phyloP scores from a whole-genome alignment of 2,888 invertebrate genomes.

The Agonopterix arenella region DNA sequence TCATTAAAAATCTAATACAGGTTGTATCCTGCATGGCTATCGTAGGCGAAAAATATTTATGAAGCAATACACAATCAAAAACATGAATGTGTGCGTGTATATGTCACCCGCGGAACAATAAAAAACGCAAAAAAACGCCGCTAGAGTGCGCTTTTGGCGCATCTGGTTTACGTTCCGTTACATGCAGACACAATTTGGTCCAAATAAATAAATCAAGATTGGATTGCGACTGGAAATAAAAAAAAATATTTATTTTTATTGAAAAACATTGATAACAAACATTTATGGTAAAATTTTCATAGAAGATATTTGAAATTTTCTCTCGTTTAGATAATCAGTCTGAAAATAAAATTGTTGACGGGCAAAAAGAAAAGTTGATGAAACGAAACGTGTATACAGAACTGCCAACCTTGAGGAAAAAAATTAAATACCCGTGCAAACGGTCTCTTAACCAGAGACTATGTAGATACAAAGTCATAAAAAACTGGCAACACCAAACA shows the following conservation, averaged over 20 bases:
- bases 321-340: too few species aligned
- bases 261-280: too few species aligned
- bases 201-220: too few species aligned
- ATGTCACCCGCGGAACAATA: slow-evolving; percentile 28
- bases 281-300: too few species aligned
- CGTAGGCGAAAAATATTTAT: slow-evolving; percentile 76
- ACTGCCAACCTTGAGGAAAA: not conserved
- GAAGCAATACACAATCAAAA: slow-evolving; percentile 69
- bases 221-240: too few species aligned
- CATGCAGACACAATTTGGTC: slow-evolving; percentile 6
- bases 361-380: not conserved
- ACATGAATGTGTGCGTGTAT: slow-evolving; percentile 54
- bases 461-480: not conserved
- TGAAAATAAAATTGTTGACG: too few species aligned
- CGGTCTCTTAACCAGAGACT: not conserved
- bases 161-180: slow-evolving; percentile 15
- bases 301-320: too few species aligned
- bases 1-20: slow-evolving; percentile 76
- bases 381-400: not conserved
- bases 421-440: not conserved
- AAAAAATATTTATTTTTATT: too few species aligned
- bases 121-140: slow-evolving; percentile 25
- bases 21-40: slow-evolving; percentile 79
- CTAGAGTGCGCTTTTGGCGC: slow-evolving; percentile 29
- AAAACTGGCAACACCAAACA: not conserved